Base-by-base conservation (phyloP, 2,888 invertebrate species). In the Spisula solida region DNA sequence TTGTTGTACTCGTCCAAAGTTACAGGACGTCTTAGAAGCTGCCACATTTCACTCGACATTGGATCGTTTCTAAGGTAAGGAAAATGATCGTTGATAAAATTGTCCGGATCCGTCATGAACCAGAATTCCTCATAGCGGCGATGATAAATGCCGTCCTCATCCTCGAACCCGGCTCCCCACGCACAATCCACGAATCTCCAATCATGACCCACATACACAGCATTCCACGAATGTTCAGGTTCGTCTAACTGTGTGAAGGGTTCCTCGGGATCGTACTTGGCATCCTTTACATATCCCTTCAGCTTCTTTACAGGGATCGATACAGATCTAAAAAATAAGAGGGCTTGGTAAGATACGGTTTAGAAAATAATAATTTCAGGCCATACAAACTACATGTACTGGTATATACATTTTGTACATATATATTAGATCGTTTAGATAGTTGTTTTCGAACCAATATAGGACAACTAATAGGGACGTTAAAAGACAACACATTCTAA, bases 121-220 rank as follows among this genome's bases (percentile, higher is more conserved):
- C 93, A 92, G 84, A 91, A 92, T 66, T 93, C 93, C 47, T 91
- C 91, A 51, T 92, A 92, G 10, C 87, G 66, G 51, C 85, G 86
- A 34, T 92, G 90, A 48, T 90, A 93, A 31, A 90, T 84, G 0
- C 89, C 89, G 4, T 90, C 89, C 12, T 92, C 91, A 85, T 92
- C 91, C 66, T 92, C 87, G 79, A 92, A 88, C 5, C 93, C 93
- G 0, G 92, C 66, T 48, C 93, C 93, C 93, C 93, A 93, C 0
- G 93, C 91, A 51, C 93, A 93, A 86, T 93, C 93, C 2, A 93
- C 92, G 29, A 93, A 93, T 55, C 92, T 83, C 93, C 93, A 93
- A 75, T 92, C 90, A 25, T 90, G 90, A 0, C 91, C 92, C 1
- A 92, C 75, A 48, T 87, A 92, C 4, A 93, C 93, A 12, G 92